Percentiles rank a stretch among this genome's conserved stretches.
phyloP scores from a whole-genome alignment of 2,888 invertebrate genomes.

The Panorpa germanica region DNA sequence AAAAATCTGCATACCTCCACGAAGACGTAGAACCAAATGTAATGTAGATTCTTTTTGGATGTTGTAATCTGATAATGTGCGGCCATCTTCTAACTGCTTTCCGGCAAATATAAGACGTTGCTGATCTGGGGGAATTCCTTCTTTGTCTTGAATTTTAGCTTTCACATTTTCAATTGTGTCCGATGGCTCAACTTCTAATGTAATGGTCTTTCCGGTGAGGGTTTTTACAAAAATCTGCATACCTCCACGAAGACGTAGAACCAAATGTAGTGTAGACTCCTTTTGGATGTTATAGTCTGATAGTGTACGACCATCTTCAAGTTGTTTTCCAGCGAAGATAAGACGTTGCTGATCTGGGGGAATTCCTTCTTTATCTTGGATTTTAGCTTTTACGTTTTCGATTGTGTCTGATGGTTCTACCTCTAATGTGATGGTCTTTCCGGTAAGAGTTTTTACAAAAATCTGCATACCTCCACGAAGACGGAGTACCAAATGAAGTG shows the following conservation, averaged over 20 bases:
- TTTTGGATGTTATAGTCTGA: conserved; percentile 47
- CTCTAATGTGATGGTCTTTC: conserved; percentile 35
- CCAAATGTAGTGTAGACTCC: conserved; percentile 35
- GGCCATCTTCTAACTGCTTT: conserved; percentile 49
- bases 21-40: conserved; percentile 35
- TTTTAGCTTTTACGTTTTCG: conserved; percentile 39
- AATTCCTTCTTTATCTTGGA: conserved; percentile 32
- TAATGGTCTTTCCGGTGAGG: conserved; percentile 34
- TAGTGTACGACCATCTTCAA: conserved; percentile 44
- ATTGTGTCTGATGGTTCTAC: conserved; percentile 39
- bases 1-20: conserved; percentile 42
- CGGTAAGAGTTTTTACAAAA: conserved; percentile 34
- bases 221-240: conserved; percentile 44
- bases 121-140: conserved; percentile 38
- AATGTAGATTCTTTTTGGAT: conserved; percentile 45
- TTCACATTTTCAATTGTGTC: conserved; percentile 47
- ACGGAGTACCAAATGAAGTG: conserved; percentile 29
- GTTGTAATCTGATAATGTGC: conserved; percentile 45
- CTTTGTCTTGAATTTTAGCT: conserved; percentile 35
- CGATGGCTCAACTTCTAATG: conserved; percentile 37
- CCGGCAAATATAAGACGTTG: conserved; percentile 46
- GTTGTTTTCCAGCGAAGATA: conserved; percentile 44
- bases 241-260: conserved; percentile 41
- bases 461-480: conserved; percentile 47
- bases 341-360: conserved; percentile 38